Conservation (phyloP, 2,888 invertebrate species). For the Pseudanteris insignis region DNA sequence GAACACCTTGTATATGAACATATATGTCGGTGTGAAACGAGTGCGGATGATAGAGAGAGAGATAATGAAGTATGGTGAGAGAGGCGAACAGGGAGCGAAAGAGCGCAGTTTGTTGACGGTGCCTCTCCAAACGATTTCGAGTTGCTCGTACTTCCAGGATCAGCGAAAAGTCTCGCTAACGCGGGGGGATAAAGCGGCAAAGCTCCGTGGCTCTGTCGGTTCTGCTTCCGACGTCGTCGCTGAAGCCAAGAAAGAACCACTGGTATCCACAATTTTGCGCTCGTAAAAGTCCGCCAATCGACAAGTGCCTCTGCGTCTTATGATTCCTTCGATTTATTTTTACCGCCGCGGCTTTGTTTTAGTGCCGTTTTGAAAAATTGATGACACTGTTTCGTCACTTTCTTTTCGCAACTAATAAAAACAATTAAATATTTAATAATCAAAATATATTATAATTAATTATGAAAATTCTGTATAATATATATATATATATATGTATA, state of each 20-base stretch:
- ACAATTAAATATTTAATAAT: too few species aligned
- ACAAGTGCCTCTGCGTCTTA: too few species aligned
- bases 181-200: constrained; percentile 54
- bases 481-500: too few species aligned
- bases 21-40: constrained; percentile 20
- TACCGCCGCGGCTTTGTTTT: too few species aligned
- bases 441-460: too few species aligned
- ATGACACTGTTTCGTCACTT: too few species aligned
- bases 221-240: constrained; percentile 36
- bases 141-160: constrained; percentile 59
- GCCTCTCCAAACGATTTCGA: constrained; percentile 48
- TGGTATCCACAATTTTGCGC: constrained; percentile 47
- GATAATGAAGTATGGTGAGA: constrained; percentile 22
- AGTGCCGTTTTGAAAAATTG: too few species aligned
- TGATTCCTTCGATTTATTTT: too few species aligned
- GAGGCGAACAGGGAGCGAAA: constrained; percentile 26
- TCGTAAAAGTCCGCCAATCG: constrained; percentile 32
- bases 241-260: constrained; percentile 48
- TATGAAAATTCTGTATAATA: too few species aligned
- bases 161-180: constrained; percentile 58
- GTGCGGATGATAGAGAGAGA: constrained; percentile 33
- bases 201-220: constrained; percentile 44
- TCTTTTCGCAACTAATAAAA: too few species aligned
- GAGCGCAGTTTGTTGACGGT: constrained; percentile 41
- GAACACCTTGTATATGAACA: constrained; percentile 33